A percentile compares a stretch with the other conserved stretches of the same genome.
Conservation (phyloP, 1,140 invertebrate species). For the Drosophila gunungcola region DNA sequence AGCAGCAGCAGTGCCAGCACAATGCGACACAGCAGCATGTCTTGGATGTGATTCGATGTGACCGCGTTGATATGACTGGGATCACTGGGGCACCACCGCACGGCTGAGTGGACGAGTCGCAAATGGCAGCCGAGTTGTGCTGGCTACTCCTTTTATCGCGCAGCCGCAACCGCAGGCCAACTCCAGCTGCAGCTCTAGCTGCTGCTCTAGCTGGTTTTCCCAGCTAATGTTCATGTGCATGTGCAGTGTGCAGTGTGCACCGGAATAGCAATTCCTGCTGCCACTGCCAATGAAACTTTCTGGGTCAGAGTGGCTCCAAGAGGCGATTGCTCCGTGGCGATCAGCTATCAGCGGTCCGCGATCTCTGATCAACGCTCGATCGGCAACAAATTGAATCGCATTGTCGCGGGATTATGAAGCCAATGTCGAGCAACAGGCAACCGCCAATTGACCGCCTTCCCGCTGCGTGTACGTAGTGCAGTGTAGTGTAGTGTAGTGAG, state of each 20-base stretch:
- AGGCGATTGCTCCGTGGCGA: conserved; percentile 24
- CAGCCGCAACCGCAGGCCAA: conserved; percentile 42
- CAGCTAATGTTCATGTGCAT: conserved; percentile 64
- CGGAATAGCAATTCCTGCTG: conserved; percentile 75
- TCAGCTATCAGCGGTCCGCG: conserved; percentile 41
- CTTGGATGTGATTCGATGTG: neutral
- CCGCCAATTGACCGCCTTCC: conserved; percentile 44
- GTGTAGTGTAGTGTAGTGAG: conserved; percentile 10
- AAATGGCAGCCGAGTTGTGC: conserved; percentile 69
- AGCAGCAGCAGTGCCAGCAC: conserved; percentile 55
- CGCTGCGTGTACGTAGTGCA: conserved; percentile 34
- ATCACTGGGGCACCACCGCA: conserved; percentile 44
- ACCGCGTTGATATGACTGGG: conserved; percentile 2
- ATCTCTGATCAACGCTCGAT: conserved; percentile 44
- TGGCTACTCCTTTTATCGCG: conserved; percentile 72
- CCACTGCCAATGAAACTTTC: conserved; percentile 49
- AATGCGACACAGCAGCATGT: conserved; percentile 46
- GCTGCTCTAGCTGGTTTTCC: conserved; percentile 23
- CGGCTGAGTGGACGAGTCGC: conserved; percentile 63
- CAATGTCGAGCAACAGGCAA: conserved; percentile 30
- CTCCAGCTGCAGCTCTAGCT: conserved; percentile 17
- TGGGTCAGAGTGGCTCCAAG: conserved; percentile 57
- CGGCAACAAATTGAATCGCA: conserved; percentile 56
- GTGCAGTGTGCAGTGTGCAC: conserved; percentile 56
- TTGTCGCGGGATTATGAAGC: conserved; percentile 58